These are phyloP conservation scores for Cabera pusaria DNA, from an alignment of 2,888 invertebrate species.

Conservation along the genomic window DNA sequence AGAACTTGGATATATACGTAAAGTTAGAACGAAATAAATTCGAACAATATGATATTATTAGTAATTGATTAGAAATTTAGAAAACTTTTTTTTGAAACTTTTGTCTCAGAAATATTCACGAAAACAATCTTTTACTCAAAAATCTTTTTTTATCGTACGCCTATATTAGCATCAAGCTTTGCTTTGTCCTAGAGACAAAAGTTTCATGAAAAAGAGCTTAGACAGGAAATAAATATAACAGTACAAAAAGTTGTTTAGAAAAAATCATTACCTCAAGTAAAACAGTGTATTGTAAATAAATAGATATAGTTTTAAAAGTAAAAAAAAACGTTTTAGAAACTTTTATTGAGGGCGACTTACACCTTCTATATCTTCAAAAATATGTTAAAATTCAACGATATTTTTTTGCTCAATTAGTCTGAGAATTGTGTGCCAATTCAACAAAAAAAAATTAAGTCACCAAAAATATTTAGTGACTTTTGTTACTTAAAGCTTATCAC, in stretches of 20 bases:
- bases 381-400: constrained; percentile 1
- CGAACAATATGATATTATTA: constrained; percentile 32
- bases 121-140: constrained; percentile 10
- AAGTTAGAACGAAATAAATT: constrained; percentile 30
- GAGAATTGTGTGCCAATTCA: no score
- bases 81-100: constrained; percentile 12
- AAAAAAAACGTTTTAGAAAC: constrained; percentile 46
- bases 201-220: constrained; percentile 19
- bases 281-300: constrained; percentile 76
- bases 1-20: constrained; percentile 36
- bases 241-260: constrained; percentile 35
- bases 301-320: constrained; percentile 51
- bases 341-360: constrained; percentile 65
- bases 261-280: constrained; percentile 61
- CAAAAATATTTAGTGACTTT: no score
- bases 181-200: constrained; percentile 4
- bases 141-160: background rate
- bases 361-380: constrained; percentile 38
- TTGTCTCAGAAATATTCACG: no score
- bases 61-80: constrained; percentile 31
- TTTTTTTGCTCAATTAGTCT: no score
- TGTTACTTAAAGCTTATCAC: no score
- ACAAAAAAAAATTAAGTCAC: no score
- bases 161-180: no score
- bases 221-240: constrained; percentile 33